Evolutionary conservation across 2,113 vertebrate genomes (phyloP).

Genomic region (Halichoeres trimaculatus): DNA sequence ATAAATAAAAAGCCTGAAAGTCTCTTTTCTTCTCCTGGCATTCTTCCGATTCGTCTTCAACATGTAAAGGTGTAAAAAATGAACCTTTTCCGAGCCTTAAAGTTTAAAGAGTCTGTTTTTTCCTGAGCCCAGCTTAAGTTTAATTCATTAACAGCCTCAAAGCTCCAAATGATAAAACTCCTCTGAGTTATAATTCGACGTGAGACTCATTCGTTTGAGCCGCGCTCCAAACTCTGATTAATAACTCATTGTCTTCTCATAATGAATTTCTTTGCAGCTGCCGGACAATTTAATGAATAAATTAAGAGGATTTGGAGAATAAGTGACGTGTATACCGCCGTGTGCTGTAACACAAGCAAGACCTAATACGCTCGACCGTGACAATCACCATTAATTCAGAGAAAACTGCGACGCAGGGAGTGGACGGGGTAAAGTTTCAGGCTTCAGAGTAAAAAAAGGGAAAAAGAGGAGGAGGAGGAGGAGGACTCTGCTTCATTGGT

Average conservation of each 20-base stretch:
- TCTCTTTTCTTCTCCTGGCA: too few species aligned
- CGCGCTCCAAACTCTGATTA: constrained; percentile 6
- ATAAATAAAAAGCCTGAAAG: not conserved
- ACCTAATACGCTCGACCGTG: constrained; percentile 53
- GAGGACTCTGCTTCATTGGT: constrained; percentile 48
- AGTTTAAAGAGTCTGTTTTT: not conserved
- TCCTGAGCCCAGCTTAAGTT: not conserved
- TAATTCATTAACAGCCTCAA: constrained; percentile 6
- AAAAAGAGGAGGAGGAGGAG: constrained; percentile 7
- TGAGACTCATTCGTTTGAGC: constrained; percentile 22
- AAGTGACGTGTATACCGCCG: constrained; percentile 43
- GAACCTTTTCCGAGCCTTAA: too few species aligned
- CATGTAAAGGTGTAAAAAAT: not conserved
- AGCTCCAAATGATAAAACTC: constrained; percentile 33
- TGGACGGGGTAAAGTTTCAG: constrained; percentile 42
- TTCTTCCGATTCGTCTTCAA: too few species aligned
- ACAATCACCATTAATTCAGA: constrained; percentile 64
- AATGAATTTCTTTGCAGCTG: constrained; percentile 56
- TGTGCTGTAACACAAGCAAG: constrained; percentile 60
- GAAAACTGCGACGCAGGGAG: constrained; percentile 60
- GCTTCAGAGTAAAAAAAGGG: constrained; percentile 23
- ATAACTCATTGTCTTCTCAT: constrained; percentile 48
- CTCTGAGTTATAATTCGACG: constrained; percentile 22
- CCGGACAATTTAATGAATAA: constrained; percentile 79
- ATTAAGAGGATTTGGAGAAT: constrained; percentile 65